phyloP scores from a whole-genome alignment of 2,113 vertebrate genomes.

The rabbit (Oryctolagus cuniculus) region DNA sequence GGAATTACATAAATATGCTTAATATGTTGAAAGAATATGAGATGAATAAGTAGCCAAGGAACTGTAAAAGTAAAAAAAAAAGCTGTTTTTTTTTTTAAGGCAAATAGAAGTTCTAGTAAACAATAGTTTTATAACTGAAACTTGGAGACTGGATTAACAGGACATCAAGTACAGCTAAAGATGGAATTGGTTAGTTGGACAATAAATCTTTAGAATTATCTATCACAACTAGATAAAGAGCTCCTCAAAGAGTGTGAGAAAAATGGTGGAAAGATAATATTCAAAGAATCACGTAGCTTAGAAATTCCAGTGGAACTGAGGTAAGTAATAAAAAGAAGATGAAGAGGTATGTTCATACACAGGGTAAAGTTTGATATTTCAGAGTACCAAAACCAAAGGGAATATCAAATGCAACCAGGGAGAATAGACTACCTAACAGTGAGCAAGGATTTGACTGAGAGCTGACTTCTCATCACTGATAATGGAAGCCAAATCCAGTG shows the following conservation, averaged over 20 bases:
- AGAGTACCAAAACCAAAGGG: conserved; percentile 34
- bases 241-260: conserved; percentile 37
- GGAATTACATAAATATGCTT: conserved; percentile 42
- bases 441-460: not conserved
- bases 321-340: not conserved
- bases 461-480: conserved; percentile 25
- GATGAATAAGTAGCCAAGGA: not conserved
- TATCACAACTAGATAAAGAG: conserved; percentile 24
- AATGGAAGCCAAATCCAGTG: conserved; percentile 1
- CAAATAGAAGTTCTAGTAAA: conserved; percentile 34
- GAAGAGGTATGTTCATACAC: not conserved
- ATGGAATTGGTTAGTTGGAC: conserved; percentile 2
- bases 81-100: not conserved
- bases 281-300: not conserved
- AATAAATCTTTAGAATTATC: conserved; percentile 32
- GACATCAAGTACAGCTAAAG: conserved; percentile 5
- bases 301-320: not conserved
- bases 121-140: conserved; percentile 32
- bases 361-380: conserved; percentile 24
- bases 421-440: conserved; percentile 34
- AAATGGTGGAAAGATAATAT: conserved; percentile 16
- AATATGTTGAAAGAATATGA: conserved; percentile 24
- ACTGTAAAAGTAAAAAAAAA: conserved; percentile 43
- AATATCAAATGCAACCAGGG: not conserved
- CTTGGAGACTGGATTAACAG: conserved; percentile 11